Evolutionary conservation across 2,113 vertebrate species (phyloP).

Genomic region (Upupa epops): DNA sequence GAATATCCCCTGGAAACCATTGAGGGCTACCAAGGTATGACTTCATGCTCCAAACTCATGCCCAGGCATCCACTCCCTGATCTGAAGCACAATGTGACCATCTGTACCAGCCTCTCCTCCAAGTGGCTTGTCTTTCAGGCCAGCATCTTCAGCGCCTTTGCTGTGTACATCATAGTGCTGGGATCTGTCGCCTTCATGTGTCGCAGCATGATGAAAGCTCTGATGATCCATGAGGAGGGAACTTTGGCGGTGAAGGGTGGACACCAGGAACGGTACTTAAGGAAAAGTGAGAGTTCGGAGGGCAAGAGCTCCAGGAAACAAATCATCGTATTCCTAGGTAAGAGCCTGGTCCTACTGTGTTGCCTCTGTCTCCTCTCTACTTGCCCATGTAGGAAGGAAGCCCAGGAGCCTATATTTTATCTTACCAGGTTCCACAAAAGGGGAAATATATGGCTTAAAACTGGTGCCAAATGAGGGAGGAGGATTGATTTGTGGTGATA

Average conservation of each 20-base stretch:
- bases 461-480: background rate
- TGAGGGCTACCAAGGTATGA: background rate
- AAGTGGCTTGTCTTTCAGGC: constrained; percentile 84
- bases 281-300: constrained; percentile 75
- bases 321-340: constrained; percentile 87
- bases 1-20: constrained; percentile 78
- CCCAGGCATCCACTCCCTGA: background rate
- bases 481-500: background rate
- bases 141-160: constrained; percentile 87
- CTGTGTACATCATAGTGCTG: constrained; percentile 85
- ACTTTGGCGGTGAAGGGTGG: background rate
- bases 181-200: constrained; percentile 87
- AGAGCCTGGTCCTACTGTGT: constrained; percentile 1
- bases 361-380: background rate
- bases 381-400: background rate
- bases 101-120: constrained; percentile 89
- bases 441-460: background rate
- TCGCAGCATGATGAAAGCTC: constrained; percentile 84
- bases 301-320: constrained; percentile 83
- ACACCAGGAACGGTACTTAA: constrained; percentile 7
- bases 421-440: background rate
- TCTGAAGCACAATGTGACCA: constrained; percentile 81
- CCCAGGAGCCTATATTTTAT: background rate
- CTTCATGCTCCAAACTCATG: background rate
- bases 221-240: constrained; percentile 68